Evolutionary conservation across 2,113 vertebrate species (phyloP).

Genomic region (Crotophaga sulcirostris): DNA sequence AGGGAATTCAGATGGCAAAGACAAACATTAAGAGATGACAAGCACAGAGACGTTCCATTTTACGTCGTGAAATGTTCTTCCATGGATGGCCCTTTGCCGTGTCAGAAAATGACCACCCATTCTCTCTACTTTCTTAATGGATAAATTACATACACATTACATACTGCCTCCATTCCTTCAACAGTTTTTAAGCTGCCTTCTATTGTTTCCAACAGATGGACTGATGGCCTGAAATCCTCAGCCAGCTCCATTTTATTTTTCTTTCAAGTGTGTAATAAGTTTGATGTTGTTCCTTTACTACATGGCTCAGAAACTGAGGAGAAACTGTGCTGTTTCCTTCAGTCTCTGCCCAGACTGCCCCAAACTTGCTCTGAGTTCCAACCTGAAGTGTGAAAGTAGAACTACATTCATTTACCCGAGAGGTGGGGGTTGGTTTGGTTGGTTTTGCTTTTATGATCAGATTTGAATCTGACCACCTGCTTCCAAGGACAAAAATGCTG

Average conservation of each 20-base stretch:
- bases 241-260: neutral
- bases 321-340: neutral
- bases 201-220: neutral
- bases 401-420: neutral
- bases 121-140: neutral
- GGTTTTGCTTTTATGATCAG: neutral
- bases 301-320: neutral
- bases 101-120: neutral
- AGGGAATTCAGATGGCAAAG: neutral
- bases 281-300: neutral
- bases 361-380: neutral
- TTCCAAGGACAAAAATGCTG: neutral
- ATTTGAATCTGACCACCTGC: neutral
- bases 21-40: neutral
- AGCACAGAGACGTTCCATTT: neutral
- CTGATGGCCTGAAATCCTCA: neutral
- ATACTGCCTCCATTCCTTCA: neutral
- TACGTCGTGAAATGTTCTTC: neutral
- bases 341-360: neutral
- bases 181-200: neutral
- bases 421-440: neutral
- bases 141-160: neutral
- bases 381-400: neutral
- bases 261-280: neutral
- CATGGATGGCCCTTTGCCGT: neutral